Base-by-base conservation (phyloP, 1,140 invertebrate genomes). In the Heliconius eleuchia region DNA sequence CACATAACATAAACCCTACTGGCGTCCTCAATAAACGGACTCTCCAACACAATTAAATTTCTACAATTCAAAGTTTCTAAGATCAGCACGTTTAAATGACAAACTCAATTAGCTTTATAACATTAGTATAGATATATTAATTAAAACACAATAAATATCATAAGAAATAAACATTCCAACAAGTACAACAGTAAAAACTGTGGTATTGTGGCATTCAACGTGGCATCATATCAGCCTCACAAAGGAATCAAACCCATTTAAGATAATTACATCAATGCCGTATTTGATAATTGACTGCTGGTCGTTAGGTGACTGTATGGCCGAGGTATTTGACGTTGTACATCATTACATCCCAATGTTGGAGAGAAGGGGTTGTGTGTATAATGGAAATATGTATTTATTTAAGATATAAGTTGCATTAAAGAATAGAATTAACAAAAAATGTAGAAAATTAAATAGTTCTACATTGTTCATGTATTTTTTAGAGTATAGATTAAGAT, bases 241-340 rank as follows among this genome's bases (percentile, higher is more conserved):
- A 71, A 76, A 75, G 73, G 46, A 75, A 37, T 75, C n/a, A 55
- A 37, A 39, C 27, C 74, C 39, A 76, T 46, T 76, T 70, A 46
- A 50, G 60, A 76, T 70, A 76, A 76, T 76, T 76, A 76, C 37
- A 71, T 70, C 55, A 70, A 76, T 66, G 73, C 50, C 34, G 34
- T 39, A 50, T 42, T 52, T 23, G 34, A 60, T 75, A 42, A 39
- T 60, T 37, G 34, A 75, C 55, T 75, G 13, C 39, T 74, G 60
- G 60, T 66, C 23, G 60, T 66, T 66, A 66, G 60, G 60, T 66
- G 60, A 66, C 27, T 30, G 11, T 66, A 66, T 30, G 23, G 23
- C 4, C 13, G 60, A 30, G 60, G 60, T 30, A 66, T 30, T 30
- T 27, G 57, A n/a, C n/a, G 23, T 66, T 66, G n/a, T 66, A 30